phyloP scores from a whole-genome alignment of 53 echinoderm and acorn worm species.

The Patiria pectinifera region DNA sequence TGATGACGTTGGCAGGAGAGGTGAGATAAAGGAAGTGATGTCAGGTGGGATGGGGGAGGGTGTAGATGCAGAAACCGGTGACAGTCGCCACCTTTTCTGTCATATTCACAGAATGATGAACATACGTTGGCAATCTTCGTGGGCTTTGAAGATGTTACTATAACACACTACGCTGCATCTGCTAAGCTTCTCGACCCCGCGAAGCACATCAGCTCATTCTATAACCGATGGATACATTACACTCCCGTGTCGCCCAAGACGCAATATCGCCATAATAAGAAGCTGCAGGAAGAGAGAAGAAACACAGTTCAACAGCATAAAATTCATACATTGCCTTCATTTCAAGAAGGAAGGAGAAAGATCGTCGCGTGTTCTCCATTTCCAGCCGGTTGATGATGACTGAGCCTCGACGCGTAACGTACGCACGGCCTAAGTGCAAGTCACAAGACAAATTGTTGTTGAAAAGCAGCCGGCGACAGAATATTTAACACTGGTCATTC shows the following conservation, averaged over 20 bases:
- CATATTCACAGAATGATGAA: conserved; percentile 6
- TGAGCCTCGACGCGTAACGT: conserved; percentile 34
- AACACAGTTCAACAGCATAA: background rate
- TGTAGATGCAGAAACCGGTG: background rate
- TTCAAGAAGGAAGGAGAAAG: too few relatives aligned
- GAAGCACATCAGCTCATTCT: background rate
- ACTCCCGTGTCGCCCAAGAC: background rate
- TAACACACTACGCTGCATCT: background rate
- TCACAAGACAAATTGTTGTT: conserved; percentile 54
- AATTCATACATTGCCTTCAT: conserved; percentile 7
- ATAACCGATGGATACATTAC: conserved; percentile 17
- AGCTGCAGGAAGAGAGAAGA: background rate
- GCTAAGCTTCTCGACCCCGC: background rate
- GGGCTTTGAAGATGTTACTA: background rate
- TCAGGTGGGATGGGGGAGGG: background rate
- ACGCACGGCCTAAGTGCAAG: conserved; percentile 49
- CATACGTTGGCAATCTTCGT: background rate
- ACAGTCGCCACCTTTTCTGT: background rate
- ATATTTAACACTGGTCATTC: conserved; percentile 65
- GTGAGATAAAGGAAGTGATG: background rate
- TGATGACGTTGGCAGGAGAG: conserved; percentile 13
- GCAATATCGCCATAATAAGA: background rate
- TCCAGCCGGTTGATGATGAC: conserved; percentile 14
- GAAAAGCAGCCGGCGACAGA: conserved; percentile 63
- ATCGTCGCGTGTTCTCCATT: conserved; percentile 19